A percentile compares a stretch with the other conserved stretches of the same genome.
Evolutionary conservation across 2,113 vertebrate species (phyloP).

Genomic region (Mesoclemmys tuberculata): DNA sequence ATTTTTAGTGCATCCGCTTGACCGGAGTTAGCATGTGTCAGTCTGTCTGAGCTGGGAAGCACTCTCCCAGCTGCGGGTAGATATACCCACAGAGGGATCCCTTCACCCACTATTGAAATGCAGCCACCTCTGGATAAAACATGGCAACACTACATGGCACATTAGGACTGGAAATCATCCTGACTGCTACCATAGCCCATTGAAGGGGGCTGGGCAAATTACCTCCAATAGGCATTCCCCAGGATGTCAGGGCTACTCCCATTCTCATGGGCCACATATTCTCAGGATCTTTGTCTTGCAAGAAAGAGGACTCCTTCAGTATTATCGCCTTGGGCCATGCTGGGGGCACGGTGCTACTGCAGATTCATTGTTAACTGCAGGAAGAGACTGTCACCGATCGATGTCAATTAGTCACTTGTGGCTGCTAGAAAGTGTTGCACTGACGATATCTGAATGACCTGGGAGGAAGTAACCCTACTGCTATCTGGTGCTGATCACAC

Average conservation of each 20-base stretch:
- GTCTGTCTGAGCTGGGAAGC: background rate
- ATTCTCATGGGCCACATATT: accelerated
- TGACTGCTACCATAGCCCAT: background rate
- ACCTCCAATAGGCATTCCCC: background rate
- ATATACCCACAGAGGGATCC: background rate
- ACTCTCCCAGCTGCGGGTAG: background rate
- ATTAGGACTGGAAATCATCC: background rate
- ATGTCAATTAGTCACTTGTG: background rate
- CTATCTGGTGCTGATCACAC: background rate
- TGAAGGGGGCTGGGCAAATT: background rate
- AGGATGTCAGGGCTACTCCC: background rate
- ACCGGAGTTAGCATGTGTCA: background rate
- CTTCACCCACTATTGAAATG: background rate
- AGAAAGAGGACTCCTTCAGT: background rate
- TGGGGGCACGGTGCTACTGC: background rate
- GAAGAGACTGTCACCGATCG: background rate
- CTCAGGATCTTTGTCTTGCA: background rate
- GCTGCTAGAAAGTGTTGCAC: background rate
- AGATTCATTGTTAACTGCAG: background rate
- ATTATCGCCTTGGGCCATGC: background rate
- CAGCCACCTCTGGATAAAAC: background rate
- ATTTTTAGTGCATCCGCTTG: background rate
- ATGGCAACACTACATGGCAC: background rate
- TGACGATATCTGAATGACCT: background rate
- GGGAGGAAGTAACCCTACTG: background rate